Evolutionary conservation across 2,797 vertebrate species (phyloP).

Genomic region (Neopelma chrysocephalum): DNA sequence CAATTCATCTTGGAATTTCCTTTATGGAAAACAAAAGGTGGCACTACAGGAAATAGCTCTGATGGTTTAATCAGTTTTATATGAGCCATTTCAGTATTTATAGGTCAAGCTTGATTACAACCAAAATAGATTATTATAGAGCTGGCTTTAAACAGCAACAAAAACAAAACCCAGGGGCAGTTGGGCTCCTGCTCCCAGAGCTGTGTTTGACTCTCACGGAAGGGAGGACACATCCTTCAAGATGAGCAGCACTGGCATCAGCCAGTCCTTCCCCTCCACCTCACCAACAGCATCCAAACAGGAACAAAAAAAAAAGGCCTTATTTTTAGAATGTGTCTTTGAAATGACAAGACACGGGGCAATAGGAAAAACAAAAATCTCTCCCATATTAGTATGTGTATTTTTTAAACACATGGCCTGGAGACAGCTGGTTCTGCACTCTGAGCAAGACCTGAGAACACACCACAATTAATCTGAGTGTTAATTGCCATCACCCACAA

Average conservation of each 20-base stretch:
- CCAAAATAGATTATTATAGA: not conserved
- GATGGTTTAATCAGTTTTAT: not conserved
- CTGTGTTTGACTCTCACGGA: not conserved
- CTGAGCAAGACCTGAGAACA: not conserved
- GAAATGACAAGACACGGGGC: not conserved
- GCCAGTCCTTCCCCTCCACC: not conserved
- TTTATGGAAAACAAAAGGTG: conserved; percentile 29
- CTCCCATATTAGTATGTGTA: not conserved
- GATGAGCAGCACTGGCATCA: not conserved
- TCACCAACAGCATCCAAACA: not conserved
- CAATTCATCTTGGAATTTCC: conserved; percentile 5
- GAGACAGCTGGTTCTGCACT: not conserved
- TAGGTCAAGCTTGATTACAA: conserved; percentile 5
- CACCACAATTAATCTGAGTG: not conserved
- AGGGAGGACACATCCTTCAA: not conserved
- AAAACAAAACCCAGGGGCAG: not conserved
- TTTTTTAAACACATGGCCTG: not conserved
- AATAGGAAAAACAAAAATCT: not conserved
- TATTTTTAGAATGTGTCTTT: not conserved
- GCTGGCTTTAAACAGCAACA: not conserved
- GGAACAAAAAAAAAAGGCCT: fast-evolving
- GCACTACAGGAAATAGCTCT: not conserved
- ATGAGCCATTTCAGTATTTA: not conserved
- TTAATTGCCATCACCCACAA: not conserved
- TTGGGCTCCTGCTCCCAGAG: not conserved